Base-by-base conservation (phyloP, 2,888 invertebrate species). In the Rambutsinella grinnellia region DNA sequence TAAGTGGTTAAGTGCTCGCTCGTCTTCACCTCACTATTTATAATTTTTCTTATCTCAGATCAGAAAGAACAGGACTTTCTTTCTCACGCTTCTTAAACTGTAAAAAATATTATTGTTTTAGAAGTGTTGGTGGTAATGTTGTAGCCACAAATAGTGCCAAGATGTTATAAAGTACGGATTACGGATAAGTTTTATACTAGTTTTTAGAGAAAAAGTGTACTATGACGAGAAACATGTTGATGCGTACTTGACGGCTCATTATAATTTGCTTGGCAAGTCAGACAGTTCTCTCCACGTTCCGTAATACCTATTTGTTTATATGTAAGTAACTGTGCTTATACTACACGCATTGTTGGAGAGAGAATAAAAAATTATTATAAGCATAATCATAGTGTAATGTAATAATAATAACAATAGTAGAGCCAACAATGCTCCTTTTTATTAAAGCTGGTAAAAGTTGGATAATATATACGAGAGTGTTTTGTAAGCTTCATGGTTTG, bases 211-310 rank as follows among this genome's bases (percentile, higher is more conserved):
- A 36, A 28, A 17, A 26, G 44, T 26, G 49, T 44, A 61, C 2
- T 36, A 23, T 46, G 21, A 10, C 21, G 23, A 44, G 21, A 44
- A 51, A 21, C 61, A 69, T 69, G 61, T 56, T 69, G 61, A 69
- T 69, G 61, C 61, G 61, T 69, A 61, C 69, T 36, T 53, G 69
- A 69, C 61, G 69, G 69, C 61, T 69, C 69, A 69, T 69, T 69
- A 61, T 61, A 69, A 58, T 36, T 36, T 36, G 13, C 36, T 8
- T 8, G 36, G 36, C 13, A 36, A n/a, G n/a, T n/a, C n/a, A 36
- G 13, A 36, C 5, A 36, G 36, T 5, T 36, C 36, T 36, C 36
- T 36, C 36, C 36, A 5, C 36, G 5, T 36, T 36, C 36, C 36
- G 13, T 36, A 36, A 36, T 36, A 5, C 36, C 36, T 36, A 36